Evolutionary conservation across 1,140 invertebrate genomes (phyloP), one percentile per base, ranked within the genome.

Genomic region (Ganaspis sp.): DNA sequence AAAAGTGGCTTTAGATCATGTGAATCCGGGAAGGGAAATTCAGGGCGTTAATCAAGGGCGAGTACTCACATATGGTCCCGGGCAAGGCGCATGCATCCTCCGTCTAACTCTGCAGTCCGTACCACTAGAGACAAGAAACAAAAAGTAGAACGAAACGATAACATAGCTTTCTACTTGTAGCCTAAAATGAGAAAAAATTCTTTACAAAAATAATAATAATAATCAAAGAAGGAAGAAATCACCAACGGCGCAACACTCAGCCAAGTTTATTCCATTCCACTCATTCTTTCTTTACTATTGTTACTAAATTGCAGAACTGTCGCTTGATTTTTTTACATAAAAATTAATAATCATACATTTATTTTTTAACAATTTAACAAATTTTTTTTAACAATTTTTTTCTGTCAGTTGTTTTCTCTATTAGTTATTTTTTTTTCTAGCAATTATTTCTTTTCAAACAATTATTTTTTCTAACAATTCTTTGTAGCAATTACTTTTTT

Each of bases 41-140:
- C 15, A 73, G 79, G 75, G 77, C 79, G 79, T 79, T 86, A 86
- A 84, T 87, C 81, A 86, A 88, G 87, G 85, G 81, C 83, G 77
- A 87, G 83, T 91, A 91, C 90, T 91, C 86, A 91, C 90, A 84
- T 87, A 88, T 90, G 89, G 89, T 91, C 90, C 89, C 87, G 87
- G 90, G 89, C 86, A 90, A 91, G 90, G 90, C 88, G 89, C 90
- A 91, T 90, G 90, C 90, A 91, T 91, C 90, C 90, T 91, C 89
- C 89, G 90, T 90, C 90, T 91, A 91, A 91, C 90, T 91, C 89
- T 91, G 90, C 88, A 91, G 89, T 90, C 90, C 90, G 90, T 91
- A 91, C 90, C 90, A 91, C 90, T 91, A 91, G 78, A 91, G 88
- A 91, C 84, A 91, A 90, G 77, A 91, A 90, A 89, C 84, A 80